Conservation (phyloP, 2,888 invertebrate genomes). For the Lamellibrachia satsuma region DNA sequence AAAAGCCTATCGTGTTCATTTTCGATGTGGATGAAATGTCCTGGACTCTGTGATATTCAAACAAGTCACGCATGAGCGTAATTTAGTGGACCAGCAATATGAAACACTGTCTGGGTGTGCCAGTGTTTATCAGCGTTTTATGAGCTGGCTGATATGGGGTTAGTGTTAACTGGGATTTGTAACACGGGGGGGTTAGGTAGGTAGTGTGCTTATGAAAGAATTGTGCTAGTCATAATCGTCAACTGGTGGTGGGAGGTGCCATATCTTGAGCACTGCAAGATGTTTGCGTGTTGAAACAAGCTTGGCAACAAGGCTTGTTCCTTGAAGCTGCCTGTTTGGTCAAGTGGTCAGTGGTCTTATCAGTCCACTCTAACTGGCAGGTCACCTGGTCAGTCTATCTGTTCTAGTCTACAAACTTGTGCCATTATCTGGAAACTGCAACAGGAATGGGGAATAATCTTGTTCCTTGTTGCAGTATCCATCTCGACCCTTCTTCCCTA, state of each 20-base stretch:
- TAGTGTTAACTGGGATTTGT: background rate
- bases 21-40: background rate
- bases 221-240: background rate
- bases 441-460: background rate
- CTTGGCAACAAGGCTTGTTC: conserved; percentile 8
- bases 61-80: background rate
- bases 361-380: background rate
- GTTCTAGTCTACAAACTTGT: background rate
- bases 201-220: background rate
- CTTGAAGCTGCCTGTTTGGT: background rate
- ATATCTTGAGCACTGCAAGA: background rate
- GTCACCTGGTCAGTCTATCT: background rate
- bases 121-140: background rate
- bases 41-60: background rate
- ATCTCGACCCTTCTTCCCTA: background rate
- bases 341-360: background rate
- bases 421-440: background rate
- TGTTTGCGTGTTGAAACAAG: background rate
- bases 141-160: background rate
- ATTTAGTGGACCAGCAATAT: background rate
- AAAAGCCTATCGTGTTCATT: background rate
- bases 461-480: background rate
- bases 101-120: background rate
- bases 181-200: background rate
- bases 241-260: background rate